Conservation (phyloP, 1,140 invertebrate genomes). For the Vanessa tameamea region DNA sequence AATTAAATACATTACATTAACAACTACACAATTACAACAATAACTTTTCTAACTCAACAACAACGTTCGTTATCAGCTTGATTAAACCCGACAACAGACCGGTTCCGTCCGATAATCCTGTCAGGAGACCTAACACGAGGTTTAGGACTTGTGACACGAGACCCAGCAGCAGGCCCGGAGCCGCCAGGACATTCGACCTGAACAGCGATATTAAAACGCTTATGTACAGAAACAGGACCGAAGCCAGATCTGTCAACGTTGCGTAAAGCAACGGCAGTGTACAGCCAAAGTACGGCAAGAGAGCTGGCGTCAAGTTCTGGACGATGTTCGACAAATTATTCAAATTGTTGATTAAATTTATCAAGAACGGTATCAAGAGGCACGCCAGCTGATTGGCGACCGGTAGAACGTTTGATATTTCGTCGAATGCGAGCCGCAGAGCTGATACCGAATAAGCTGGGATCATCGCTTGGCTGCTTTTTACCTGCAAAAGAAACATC, state of each 20-base stretch:
- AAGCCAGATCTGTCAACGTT: conserved; percentile 69
- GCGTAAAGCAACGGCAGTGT: conserved; percentile 69
- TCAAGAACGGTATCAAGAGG: conserved; percentile 65
- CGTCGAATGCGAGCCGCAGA: conserved; percentile 65
- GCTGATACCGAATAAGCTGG: conserved; percentile 69
- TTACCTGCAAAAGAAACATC: conserved; percentile 48
- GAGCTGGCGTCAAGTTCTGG: conserved; percentile 66
- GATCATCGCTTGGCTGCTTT: conserved; percentile 65
- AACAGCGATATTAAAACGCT: conserved; percentile 70
- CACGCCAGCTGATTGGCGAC: conserved; percentile 66
- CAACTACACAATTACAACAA: conserved; percentile 46
- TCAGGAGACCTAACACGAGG: conserved; percentile 58
- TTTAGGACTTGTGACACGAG: conserved; percentile 65
- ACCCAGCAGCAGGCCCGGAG: conserved; percentile 58
- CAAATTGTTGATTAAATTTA: conserved; percentile 70
- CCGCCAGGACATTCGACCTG: conserved; percentile 65
- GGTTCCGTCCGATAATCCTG: conserved; percentile 58
- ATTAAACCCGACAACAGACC: conserved; percentile 62
- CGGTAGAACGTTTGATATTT: conserved; percentile 65
- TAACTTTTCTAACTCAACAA: conserved; percentile 69
- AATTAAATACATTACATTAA: conserved; percentile 29
- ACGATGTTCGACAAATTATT: conserved; percentile 72
- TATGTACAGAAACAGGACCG: conserved; percentile 69
- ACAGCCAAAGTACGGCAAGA: conserved; percentile 70
- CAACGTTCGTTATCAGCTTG: conserved; percentile 63